Evolutionary conservation across 1,140 invertebrate genomes (phyloP).

Genomic region (Drosophila trapezifrons): DNA sequence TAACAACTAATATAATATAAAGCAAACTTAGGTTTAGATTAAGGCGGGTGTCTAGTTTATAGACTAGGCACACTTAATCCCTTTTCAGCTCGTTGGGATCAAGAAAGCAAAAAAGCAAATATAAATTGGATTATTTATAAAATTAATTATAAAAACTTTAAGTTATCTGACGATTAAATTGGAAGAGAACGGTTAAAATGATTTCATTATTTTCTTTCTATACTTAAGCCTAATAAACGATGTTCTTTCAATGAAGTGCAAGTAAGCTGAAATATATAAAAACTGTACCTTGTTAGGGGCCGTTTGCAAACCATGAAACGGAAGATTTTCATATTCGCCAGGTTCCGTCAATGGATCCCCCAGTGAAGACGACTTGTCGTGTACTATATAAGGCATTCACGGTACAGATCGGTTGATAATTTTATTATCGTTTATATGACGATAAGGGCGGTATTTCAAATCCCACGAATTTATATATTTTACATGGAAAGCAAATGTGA

Average conservation of each 20-base stretch:
- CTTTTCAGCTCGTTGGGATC: no score
- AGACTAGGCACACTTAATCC: no score
- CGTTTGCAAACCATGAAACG: constrained; percentile 95
- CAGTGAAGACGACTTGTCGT: constrained; percentile 84
- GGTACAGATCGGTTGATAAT: constrained; percentile 58
- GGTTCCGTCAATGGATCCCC: constrained; percentile 85
- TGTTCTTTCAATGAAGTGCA: background rate
- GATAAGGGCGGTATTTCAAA: background rate
- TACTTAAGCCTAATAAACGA: background rate
- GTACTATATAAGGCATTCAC: constrained; percentile 68
- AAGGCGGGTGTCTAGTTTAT: no score
- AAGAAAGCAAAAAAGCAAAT: no score
- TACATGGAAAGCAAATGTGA: constrained; percentile 50
- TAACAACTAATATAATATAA: no score
- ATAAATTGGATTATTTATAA: no score
- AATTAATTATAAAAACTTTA: no score
- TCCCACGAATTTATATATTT: constrained; percentile 29
- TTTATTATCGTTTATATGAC: constrained; percentile 42
- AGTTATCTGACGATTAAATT: no score
- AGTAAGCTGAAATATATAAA: constrained; percentile 18
- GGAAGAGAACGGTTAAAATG: no score
- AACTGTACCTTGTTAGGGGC: constrained; percentile 93
- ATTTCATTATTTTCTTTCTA: background rate
- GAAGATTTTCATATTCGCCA: constrained; percentile 96
- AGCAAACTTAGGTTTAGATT: no score